Evolutionary conservation across 2,888 invertebrate genomes (phyloP).

Genomic region (Hedya salicella): DNA sequence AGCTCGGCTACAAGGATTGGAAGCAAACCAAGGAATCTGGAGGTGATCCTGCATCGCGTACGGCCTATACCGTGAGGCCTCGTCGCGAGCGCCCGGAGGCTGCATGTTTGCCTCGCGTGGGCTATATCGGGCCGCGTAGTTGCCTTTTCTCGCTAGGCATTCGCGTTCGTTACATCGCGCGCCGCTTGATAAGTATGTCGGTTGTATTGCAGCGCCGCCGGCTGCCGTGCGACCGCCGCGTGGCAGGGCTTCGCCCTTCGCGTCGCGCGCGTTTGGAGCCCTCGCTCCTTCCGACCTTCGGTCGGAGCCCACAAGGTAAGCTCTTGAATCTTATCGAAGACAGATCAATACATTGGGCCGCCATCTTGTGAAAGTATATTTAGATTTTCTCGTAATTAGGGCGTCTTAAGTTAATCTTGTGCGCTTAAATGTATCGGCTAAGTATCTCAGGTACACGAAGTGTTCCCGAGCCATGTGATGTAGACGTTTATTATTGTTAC

Average conservation of each 20-base stretch:
- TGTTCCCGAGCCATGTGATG: background rate
- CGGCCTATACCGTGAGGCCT: constrained; percentile 74
- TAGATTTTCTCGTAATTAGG: constrained; percentile 48
- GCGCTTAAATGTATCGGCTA: constrained; percentile 17
- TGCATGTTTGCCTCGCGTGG: constrained; percentile 78
- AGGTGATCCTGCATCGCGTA: constrained; percentile 64
- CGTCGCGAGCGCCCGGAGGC: constrained; percentile 77
- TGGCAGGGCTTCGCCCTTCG: constrained; percentile 73
- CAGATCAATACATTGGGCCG: constrained; percentile 66
- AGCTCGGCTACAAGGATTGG: constrained; percentile 44
- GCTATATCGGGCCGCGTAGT: constrained; percentile 69
- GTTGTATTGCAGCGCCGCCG: constrained; percentile 79
- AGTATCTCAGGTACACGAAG: constrained; percentile 19
- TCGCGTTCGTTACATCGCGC: constrained; percentile 59
- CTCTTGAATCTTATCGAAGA: constrained; percentile 62
- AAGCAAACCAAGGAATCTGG: constrained; percentile 43
- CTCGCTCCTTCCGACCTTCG: constrained; percentile 74
- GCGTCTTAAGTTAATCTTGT: constrained; percentile 33
- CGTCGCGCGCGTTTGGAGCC: constrained; percentile 83
- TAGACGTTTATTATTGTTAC: background rate
- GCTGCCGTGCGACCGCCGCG: constrained; percentile 76
- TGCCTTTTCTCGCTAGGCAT: constrained; percentile 61
- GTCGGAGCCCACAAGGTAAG: constrained; percentile 75
- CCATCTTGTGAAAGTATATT: constrained; percentile 75
- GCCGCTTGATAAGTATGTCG: constrained; percentile 77